These are phyloP conservation scores for Capreolus pygargus DNA, from an alignment of 2,113 vertebrate genomes.

Conservation along the genomic window DNA sequence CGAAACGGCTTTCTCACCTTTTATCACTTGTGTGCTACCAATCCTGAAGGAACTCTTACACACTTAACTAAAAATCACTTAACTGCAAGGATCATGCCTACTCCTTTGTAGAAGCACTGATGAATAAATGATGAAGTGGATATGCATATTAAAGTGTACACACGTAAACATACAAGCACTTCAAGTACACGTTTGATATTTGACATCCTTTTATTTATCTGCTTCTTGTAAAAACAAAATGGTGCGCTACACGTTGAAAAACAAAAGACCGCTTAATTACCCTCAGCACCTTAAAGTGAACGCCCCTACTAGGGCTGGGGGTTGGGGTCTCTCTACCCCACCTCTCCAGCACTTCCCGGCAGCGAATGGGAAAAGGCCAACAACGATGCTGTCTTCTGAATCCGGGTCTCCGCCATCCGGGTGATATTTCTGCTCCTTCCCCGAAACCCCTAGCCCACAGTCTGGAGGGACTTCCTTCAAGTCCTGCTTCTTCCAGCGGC, in stretches of 20 bases:
- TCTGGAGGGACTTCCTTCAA: accelerated
- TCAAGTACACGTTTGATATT: not conserved
- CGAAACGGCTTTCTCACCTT: not conserved
- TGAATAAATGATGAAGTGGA: not conserved
- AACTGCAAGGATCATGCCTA: not conserved
- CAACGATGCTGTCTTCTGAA: not conserved
- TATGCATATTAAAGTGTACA: not conserved
- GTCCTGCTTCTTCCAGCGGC: too few relatives aligned
- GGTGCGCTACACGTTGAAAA: not conserved
- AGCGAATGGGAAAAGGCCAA: not conserved
- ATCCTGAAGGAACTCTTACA: not conserved
- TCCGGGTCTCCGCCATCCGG: not conserved
- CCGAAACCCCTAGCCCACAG: not conserved
- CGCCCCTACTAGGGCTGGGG: not conserved
- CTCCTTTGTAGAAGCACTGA: not conserved
- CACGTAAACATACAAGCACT: not conserved
- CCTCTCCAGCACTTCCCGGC: not conserved
- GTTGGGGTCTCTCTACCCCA: not conserved
- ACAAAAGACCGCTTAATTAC: not conserved
- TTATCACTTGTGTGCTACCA: not conserved
- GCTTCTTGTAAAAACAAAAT: not conserved
- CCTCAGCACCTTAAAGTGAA: not conserved
- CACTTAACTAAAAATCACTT: not conserved
- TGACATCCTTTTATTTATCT: not conserved
- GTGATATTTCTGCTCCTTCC: not conserved